Evolutionary conservation across 2,797 vertebrate genomes (phyloP).

Genomic region (Erethizon dorsatum): DNA sequence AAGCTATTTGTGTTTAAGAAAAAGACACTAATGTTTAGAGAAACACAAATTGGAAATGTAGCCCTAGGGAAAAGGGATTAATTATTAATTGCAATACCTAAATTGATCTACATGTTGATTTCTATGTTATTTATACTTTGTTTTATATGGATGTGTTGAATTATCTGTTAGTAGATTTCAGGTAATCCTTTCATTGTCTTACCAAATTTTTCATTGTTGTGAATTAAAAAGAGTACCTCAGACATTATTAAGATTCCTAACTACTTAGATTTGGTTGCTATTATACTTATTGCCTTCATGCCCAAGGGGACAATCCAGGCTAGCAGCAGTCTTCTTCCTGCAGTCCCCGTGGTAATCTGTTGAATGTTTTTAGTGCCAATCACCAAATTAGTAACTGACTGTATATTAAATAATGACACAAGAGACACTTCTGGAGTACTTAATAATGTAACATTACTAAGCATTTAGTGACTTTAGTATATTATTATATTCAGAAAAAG

Average conservation of each 20-base stretch:
- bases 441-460: neutral
- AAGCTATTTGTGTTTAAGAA: neutral
- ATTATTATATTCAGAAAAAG: neutral
- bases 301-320: neutral
- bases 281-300: neutral
- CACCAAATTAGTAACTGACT: neutral
- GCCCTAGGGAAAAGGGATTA: neutral
- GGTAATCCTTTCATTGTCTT: neutral
- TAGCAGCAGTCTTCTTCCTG: neutral
- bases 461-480: conserved; percentile 17
- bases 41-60: neutral
- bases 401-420: neutral
- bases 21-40: neutral
- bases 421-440: neutral
- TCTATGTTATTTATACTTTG: conserved; percentile 36
- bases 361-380: neutral
- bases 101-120: neutral
- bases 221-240: conserved; percentile 10
- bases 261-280: neutral
- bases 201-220: neutral
- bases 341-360: neutral
- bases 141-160: neutral
- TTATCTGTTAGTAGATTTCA: neutral
- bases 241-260: neutral
- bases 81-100: neutral